Evolutionary conservation across 2,797 vertebrate species (phyloP), one percentile per base, ranked within the genome.

Genomic region (Tenualosa ilisha): DNA sequence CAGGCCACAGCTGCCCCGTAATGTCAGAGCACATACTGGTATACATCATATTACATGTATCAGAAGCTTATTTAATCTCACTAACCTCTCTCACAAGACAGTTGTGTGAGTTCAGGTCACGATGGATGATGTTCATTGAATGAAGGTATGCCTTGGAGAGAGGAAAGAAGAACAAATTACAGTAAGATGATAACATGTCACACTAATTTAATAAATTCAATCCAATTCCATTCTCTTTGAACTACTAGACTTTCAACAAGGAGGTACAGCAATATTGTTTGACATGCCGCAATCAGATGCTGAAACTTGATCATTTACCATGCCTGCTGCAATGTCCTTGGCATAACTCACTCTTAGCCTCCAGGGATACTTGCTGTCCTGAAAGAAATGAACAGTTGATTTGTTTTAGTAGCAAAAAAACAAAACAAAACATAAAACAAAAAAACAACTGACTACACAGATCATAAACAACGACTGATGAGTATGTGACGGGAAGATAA

Each of bases 51-150:
- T 12, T 51, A 6, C 11, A 9, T 51, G 50, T 2, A 59, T 13
- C n/a, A n/a, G 20, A 40, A 31, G 24, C 26, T 12, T 68, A 54
- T 56, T 56, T 20, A 43, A 79, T 79, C 72, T 79, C 68, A 84
- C 95, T 97, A 90, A 99, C 98, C 97, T 99, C 96, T 86, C 96
- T 96, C 85, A 99, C 97, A 2, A 99, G 96, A 91, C 98, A 99
- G 94, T 99, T 99, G 95, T 98, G 94, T 13, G 98, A 98, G 93
- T 99, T 99, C 68, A 99, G 95, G 92, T 99, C 98, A 3, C 98
- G 95, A 90, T 99, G 98, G 91, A 99, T 99, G 84, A 99, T 97
- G 84, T 98, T 99, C 98, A 99, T 98, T 85, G 98, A 98, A 92
- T 99, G 98, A 86, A 99, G 96, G 92, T 99, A 99, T 51, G 97